Conservation (phyloP, 2,888 invertebrate species). For the Erebia epiphron region DNA sequence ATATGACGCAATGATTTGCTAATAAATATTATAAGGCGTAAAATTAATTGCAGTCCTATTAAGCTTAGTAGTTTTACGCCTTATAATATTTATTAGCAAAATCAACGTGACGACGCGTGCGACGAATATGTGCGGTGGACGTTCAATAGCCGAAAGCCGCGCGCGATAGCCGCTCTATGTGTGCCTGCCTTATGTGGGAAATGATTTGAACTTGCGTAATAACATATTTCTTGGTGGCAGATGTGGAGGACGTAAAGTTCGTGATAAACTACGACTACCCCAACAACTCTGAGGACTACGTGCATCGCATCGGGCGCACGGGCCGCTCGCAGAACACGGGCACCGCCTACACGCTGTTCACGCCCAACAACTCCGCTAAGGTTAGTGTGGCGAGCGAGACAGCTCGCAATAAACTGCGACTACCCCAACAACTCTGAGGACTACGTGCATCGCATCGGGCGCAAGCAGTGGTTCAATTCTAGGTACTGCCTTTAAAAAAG, state of each 20-base stretch:
- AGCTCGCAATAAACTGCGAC: conserved; percentile 99
- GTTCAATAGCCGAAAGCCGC: too few relatives aligned
- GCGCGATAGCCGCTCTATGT: too few relatives aligned
- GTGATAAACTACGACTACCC: conserved; percentile 99
- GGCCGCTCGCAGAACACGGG: conserved; percentile 96
- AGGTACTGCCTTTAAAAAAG: too few relatives aligned
- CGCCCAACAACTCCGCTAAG: conserved; percentile 94
- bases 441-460: conserved; percentile 98
- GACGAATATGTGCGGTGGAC: too few relatives aligned
- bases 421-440: conserved; percentile 99
- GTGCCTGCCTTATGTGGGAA: background rate
- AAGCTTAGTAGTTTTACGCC: too few relatives aligned
- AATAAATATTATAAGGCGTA: too few relatives aligned
- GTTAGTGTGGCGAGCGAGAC: conserved; percentile 43
- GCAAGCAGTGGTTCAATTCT: conserved; percentile 75
- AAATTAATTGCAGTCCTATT: too few relatives aligned
- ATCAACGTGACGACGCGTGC: too few relatives aligned
- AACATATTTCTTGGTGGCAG: conserved; percentile 75
- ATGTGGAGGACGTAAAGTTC: conserved; percentile 99
- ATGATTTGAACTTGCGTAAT: background rate
- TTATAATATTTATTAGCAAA: too few relatives aligned
- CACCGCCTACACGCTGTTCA: conserved; percentile 98
- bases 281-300: conserved; percentile 98
- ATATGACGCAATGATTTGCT: too few relatives aligned
- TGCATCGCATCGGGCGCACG: conserved; percentile 97